Base-by-base conservation (phyloP, 2,113 vertebrate species). In the Scatophagus argus region DNA sequence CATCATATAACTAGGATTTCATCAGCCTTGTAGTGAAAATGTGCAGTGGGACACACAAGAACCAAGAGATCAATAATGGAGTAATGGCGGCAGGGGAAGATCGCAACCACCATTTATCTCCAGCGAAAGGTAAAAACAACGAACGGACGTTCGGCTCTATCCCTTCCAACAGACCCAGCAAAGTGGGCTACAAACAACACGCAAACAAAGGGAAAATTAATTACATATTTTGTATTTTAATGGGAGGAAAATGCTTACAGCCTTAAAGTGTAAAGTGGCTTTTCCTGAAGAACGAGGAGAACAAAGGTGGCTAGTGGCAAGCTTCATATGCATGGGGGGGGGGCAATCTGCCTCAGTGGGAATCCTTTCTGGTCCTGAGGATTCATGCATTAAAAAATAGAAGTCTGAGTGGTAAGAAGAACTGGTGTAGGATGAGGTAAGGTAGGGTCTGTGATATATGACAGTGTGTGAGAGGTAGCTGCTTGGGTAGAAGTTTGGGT, bases 11-110 rank as follows among this genome's bases (percentile, higher is more conserved):
- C 65, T 56, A 74, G 6, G 17, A 63, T 79, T 67, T 41, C 17
- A 44, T 34, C 64, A 44, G 25, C 29, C 8, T 29, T 55, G 43
- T 60, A 36, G 62, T 31, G 61, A 59, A 79, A 87, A 70, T 56
- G 82, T 85, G 86, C 69, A 44, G 70, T 74, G 47, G 81, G 80
- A 86, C 87, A 84, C 79, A 88, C 78, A 88, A 79, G 80, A 88
- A 91, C 81, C 83, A 81, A 87, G 88, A 88, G 87, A 92, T 93
- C 90, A 91, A 92, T 91, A 93, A 89, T 80, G 77, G 82, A 87
- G 80, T 90, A 90, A 93, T 91, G 93, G 91, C 86, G 86, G 88
- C 83, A 62, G 80, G 64, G 77, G 74, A 82, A 90, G 80, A 88
- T 56, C 61, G 54, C 59, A 83, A 71, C 84, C 61, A 81, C 68